These are phyloP conservation scores for Labeo calbasu DNA, from an alignment of 2,797 vertebrate genomes.

Conservation along the genomic window DNA sequence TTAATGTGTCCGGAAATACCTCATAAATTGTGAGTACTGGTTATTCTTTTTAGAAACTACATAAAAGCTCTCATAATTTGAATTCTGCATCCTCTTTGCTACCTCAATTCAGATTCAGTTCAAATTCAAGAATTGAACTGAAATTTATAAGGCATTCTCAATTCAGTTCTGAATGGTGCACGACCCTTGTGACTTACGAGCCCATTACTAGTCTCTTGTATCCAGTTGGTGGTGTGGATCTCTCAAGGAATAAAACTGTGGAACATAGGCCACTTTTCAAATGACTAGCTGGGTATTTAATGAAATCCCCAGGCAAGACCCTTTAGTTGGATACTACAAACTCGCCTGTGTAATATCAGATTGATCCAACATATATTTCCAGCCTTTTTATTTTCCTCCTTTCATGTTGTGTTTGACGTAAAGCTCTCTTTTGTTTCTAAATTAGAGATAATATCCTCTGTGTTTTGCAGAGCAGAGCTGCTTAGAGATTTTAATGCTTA, in stretches of 20 bases:
- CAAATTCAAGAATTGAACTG: neutral
- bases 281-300: neutral
- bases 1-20: neutral
- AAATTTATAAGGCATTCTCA: neutral
- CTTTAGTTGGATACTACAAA: conserved; percentile 14
- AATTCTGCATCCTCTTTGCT: conserved; percentile 1
- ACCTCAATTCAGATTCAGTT: conserved; percentile 21
- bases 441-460: conserved; percentile 75
- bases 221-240: conserved; percentile 3
- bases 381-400: conserved; percentile 36
- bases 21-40: neutral
- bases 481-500: conserved; percentile 81
- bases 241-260: conserved; percentile 14
- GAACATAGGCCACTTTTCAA: conserved; percentile 3
- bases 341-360: conserved; percentile 32
- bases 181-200: conserved; percentile 15
- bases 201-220: neutral
- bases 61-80: neutral
- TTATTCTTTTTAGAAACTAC: neutral
- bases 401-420: conserved; percentile 58
- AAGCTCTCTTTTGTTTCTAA: conserved; percentile 67
- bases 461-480: conserved; percentile 80
- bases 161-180: conserved; percentile 16
- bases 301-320: conserved; percentile 15
- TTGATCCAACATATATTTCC: conserved; percentile 30